A percentile compares a stretch with the other conserved stretches of the same genome.
phyloP scores from a whole-genome alignment of 2,113 vertebrate species.

The Nycticorax nycticorax region DNA sequence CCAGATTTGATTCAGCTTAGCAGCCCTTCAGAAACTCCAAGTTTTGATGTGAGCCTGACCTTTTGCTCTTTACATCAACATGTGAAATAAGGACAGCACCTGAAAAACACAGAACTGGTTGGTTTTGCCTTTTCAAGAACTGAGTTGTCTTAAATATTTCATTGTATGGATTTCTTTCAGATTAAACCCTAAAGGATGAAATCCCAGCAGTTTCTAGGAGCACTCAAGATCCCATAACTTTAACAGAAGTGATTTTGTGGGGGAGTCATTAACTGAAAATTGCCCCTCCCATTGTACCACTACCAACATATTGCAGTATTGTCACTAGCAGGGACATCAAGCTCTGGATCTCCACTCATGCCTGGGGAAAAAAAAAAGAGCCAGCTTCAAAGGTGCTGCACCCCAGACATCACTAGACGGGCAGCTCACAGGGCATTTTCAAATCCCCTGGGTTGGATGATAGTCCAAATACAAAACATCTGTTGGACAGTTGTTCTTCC shows the following conservation, averaged over 20 bases:
- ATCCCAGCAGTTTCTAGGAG: not conserved
- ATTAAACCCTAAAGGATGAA: not conserved
- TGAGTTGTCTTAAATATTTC: not conserved
- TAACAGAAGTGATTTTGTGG: not conserved
- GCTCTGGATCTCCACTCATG: not conserved
- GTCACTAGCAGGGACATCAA: not conserved
- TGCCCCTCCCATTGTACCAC: not conserved
- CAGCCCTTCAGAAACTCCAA: not conserved
- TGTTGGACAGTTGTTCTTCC: not conserved
- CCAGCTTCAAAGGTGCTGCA: not conserved
- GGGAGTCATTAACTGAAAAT: not conserved
- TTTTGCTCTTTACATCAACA: not conserved
- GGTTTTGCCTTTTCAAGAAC: not conserved
- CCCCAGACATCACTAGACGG: not conserved
- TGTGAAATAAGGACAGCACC: not conserved
- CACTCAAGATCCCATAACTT: not conserved
- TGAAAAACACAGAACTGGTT: not conserved
- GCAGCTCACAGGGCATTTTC: not conserved
- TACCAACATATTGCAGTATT: not conserved
- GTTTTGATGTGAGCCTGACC: accelerated
- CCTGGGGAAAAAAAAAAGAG: not conserved
- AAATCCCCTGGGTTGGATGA: not conserved
- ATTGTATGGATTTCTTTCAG: not conserved
- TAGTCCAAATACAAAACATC: not conserved
- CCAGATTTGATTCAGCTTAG: not conserved